Evolutionary conservation across 2,113 vertebrate species (phyloP), one percentile per base, ranked within the genome.

Genomic region (Zingel zingel): DNA sequence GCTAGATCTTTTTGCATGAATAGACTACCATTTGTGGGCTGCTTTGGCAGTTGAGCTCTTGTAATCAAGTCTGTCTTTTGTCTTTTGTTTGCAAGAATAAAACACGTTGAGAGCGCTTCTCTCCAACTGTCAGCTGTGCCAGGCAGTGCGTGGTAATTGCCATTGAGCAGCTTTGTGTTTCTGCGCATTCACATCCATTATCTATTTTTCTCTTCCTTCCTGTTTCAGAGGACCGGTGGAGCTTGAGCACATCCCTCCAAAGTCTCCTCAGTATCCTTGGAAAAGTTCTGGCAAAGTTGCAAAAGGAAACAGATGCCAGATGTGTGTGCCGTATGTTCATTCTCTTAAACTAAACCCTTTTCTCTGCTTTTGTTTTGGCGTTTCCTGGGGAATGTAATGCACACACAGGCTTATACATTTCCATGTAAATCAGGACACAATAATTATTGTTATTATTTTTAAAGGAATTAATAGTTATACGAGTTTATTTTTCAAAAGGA

Each of bases 101-200:
- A 88, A 88, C 68, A 61, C 19, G 54, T 56, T 76, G 81, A 89
- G 83, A 87, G 86, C 25, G 47, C 84, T 82, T 80, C 86, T 79
- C 77, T 86, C 81, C 53, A 81, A 82, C 87, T 89, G 91, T 91
- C 91, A 92, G 86, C 90, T 92, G 92, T 92, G 89, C 86, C 88
- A 89, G 88, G 80, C 93, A 82, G 73, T 82, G 89, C 76, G 63
- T 88, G 91, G 86, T 92, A 92, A 93, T 91, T 92, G 85, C 89
- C 58, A 86, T 78, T 91, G 86, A 93, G 82, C 67, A 59, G 74
- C 88, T 91, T 92, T 93, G 91, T 93, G 88, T 91, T 88, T 86
- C 82, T 63, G 69, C 36, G 76, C 66, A 81, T 90, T 92, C 88
- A 88, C 85, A 83, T 82, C 87, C 86, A 86, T 88, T 91, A 82